These are phyloP conservation scores for Hylia prasina DNA, from an alignment of 2,113 vertebrate species.

Conservation along the genomic window DNA sequence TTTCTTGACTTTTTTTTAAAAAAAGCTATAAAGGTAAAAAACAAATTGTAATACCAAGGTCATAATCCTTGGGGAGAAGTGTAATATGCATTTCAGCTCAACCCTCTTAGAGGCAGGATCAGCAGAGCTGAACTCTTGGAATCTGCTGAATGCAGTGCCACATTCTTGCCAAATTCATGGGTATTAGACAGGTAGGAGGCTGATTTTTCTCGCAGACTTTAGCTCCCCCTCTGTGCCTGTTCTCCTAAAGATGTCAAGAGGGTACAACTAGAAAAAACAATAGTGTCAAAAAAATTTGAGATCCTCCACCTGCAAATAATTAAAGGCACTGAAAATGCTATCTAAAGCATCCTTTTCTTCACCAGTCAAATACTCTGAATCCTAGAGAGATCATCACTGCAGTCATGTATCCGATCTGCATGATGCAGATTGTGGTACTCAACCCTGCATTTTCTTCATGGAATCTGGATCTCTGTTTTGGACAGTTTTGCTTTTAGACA, in stretches of 20 bases:
- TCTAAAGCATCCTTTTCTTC: neutral
- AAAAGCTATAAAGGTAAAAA: neutral
- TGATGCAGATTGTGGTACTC: neutral
- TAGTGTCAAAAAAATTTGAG: neutral
- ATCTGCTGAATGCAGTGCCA: neutral
- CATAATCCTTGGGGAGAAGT: neutral
- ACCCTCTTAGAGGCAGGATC: neutral
- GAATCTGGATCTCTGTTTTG: neutral
- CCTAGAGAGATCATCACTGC: neutral
- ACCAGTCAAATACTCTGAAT: neutral
- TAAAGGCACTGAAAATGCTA: neutral
- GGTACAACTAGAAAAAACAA: neutral
- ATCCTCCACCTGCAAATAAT: neutral
- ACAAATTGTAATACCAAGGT: neutral
- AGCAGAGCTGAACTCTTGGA: neutral
- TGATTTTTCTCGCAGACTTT: neutral
- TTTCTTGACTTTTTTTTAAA: neutral
- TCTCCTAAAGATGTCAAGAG: neutral
- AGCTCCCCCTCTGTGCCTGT: neutral
- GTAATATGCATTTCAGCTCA: neutral
- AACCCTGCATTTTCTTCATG: neutral
- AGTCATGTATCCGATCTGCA: neutral
- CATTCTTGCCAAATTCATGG: neutral
- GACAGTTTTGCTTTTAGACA: neutral
- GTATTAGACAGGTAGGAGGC: neutral